Base-by-base conservation (phyloP, 2,113 vertebrate species). In the Eulemur macaco region DNA sequence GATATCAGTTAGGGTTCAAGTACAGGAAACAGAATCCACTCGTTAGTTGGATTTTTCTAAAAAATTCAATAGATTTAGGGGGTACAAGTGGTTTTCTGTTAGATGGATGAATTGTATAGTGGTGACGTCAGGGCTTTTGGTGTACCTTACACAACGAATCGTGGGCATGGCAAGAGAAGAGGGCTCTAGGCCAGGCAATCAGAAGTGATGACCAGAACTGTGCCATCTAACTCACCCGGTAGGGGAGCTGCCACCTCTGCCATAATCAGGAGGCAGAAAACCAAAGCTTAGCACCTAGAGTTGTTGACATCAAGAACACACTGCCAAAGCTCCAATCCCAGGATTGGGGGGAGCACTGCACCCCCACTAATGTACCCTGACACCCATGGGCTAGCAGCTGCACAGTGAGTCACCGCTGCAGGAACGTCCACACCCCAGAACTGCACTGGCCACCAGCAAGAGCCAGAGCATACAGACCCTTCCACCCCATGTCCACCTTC, bases 371-470 rank as follows among this genome's bases (percentile, higher is more conserved):
- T 3, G 18, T 29, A 14, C 34, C 60, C 31, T 34, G 50, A 45
- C 25, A 23, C 37, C 25, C 54, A 4, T 3, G 15, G 18, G 68
- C 31, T 14, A 56, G 31, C 29, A 17, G 37, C 50, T 27, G 14
- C n/a, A 56, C 21, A 4, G 1, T 0, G 31, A 58, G 60, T 54
- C 56, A 27, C 25, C 14, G n/a, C 45, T 29, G 34, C 60, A 64
- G 74, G 31, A 54, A 47, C 2, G 21, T 27, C 54, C 56, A 71
- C 7, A 76, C 37, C 39, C 39, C 56, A 86, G 25, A 73, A 29
- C 47, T 21, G 0, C 0, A 0, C 29, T 1, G 12, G 39, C 3
- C 4, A 1, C 45, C 86, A 31, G 37, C 29, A 71, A 45, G 27
- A 15, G 12, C 8, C 60, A 63, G 25, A 27, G 27, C 60, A 60